Base-by-base conservation (phyloP, 2,113 vertebrate genomes). In the Indri indri region DNA sequence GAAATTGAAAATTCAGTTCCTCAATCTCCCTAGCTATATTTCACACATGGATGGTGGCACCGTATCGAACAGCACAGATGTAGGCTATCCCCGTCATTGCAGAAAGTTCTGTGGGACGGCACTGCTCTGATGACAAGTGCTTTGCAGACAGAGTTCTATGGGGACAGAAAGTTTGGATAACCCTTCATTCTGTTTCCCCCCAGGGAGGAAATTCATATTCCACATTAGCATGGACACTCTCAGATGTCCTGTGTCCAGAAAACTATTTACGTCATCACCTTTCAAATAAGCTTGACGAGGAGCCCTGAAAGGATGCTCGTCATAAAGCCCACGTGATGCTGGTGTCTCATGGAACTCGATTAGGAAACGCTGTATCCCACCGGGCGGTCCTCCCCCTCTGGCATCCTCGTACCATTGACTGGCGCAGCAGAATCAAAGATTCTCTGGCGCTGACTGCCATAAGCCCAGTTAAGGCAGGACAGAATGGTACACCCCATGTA, bases 381-480 rank as follows among this genome's bases (percentile, higher is more conserved):
- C 68, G 11, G n/a, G 37, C n/a, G 45, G 20, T 22, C 32, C 17
- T 91, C 54, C 3, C 20, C 2, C 0, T 6, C 1, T 63, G 34
- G n/a, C 17, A 42, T 50, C 57, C 40, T 85, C 1, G 11, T 18
- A 45, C 40, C 14, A 18, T 0, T n/a, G 63, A 70, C 50, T 11
- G 70, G 25, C 59, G 9, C 65, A 20, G 59, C 3, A 50, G 37
- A 50, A 59, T 79, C 61, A n/a, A 12, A 34, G 23, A 32, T 70
- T n/a, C 42, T 25, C 3, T 17, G 7, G 86, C 83, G n/a, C 40
- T 83, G 63, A 63, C 22, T n/a, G 63, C 42, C 65, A 66, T 25
- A 10, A 47, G 30, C 25, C 32, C n/a, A 14, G 8, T 84, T 47
- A 20, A 57, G 65, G 50, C 68, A 68, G 84, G 52, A 85, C 61